Conservation (phyloP, 2,113 vertebrate species). For the Sebastes fasciatus region DNA sequence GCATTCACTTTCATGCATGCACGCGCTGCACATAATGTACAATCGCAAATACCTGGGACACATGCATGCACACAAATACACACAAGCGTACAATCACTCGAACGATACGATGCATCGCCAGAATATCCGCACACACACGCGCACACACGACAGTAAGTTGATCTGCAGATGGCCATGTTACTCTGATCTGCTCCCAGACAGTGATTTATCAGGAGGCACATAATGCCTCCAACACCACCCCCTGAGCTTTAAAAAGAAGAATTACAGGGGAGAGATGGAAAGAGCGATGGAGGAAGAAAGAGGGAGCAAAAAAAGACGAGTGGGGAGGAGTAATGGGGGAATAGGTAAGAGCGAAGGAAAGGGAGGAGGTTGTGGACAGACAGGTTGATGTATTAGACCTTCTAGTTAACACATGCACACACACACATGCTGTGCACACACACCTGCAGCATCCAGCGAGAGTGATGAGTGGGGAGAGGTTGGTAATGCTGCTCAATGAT, state of each 20-base stretch:
- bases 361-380: slow-evolving; percentile 87
- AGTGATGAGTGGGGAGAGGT: slow-evolving; percentile 74
- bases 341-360: slow-evolving; percentile 82
- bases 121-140: slow-evolving; percentile 22
- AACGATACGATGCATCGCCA: slow-evolving; percentile 26
- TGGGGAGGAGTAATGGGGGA: slow-evolving; percentile 71
- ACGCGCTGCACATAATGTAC: slow-evolving; percentile 28
- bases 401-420: slow-evolving; percentile 86
- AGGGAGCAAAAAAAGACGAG: slow-evolving; percentile 71
- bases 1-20: slow-evolving; percentile 48
- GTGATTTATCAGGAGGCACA: slow-evolving; percentile 71
- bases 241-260: slow-evolving; percentile 72
- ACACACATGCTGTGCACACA: slow-evolving; percentile 64
- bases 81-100: slow-evolving; percentile 37
- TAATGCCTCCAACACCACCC: slow-evolving; percentile 70
- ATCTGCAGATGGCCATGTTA: slow-evolving; percentile 62
- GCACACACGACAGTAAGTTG: slow-evolving; percentile 36
- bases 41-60: slow-evolving; percentile 43
- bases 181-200: slow-evolving; percentile 67
- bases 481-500: slow-evolving; percentile 98
- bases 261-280: slow-evolving; percentile 76
- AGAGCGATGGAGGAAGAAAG: slow-evolving; percentile 74
- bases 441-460: slow-evolving; percentile 93
- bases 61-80: slow-evolving; percentile 31
- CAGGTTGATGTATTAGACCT: slow-evolving; percentile 98